A percentile compares a stretch with the other conserved stretches of the same genome.
Evolutionary conservation across 2,113 vertebrate species (phyloP).

Genomic region (Castor canadensis): DNA sequence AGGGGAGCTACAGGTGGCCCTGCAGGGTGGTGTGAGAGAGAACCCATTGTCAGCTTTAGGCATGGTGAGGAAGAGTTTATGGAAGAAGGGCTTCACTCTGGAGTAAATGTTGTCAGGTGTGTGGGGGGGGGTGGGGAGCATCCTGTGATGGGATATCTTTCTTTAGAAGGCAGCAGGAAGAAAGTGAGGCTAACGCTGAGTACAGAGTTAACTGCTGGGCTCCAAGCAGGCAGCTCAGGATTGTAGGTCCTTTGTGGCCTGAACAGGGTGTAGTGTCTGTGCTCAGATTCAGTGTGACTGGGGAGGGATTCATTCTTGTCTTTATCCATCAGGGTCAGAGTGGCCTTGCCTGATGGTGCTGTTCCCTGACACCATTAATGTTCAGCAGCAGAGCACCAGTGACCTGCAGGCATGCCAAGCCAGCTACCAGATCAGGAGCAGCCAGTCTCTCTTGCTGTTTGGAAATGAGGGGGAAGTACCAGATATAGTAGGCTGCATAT

Average conservation of each 20-base stretch:
- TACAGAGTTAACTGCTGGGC: too few relatives aligned
- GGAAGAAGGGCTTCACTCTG: not conserved
- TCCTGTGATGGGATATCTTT: not conserved
- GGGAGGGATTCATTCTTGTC: not conserved
- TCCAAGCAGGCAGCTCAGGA: too few relatives aligned
- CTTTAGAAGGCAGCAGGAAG: not conserved
- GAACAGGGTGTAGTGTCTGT: too few relatives aligned
- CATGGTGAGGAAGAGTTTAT: not conserved
- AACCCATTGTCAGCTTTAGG: not conserved
- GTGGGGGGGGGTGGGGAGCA: too few relatives aligned
- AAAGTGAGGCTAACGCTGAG: not conserved
- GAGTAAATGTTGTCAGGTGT: not conserved
- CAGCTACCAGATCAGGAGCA: not conserved
- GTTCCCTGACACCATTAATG: fast-evolving
- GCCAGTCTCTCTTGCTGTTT: not conserved
- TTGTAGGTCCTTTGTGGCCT: too few relatives aligned
- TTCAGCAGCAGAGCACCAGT: not conserved
- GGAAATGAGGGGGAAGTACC: not conserved
- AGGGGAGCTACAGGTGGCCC: not conserved
- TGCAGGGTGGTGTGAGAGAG: not conserved
- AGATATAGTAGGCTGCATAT: too few relatives aligned
- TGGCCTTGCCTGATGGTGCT: not conserved
- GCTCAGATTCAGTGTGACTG: not conserved
- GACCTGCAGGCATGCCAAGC: not conserved
- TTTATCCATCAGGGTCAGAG: too few relatives aligned